Conservation (phyloP, 2,113 vertebrate species). For the Carollia perspicillata region DNA sequence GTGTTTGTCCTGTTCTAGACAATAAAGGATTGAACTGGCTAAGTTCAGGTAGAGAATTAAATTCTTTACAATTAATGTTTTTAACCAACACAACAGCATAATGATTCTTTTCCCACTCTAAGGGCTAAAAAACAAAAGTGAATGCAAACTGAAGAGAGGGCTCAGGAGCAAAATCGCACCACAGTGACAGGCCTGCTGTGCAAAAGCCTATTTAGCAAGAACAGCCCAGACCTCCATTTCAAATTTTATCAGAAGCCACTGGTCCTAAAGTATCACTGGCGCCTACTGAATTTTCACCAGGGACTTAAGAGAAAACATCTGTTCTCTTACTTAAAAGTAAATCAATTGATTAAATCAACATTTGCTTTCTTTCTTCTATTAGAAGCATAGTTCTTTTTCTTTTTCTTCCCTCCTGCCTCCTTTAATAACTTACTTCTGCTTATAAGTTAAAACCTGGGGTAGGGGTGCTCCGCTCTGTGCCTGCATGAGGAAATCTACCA, state of each 20-base stretch:
- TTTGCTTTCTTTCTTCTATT: conserved; percentile 78
- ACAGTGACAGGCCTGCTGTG: conserved; percentile 60
- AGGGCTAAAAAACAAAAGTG: neutral
- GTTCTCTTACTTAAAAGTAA: conserved; percentile 81
- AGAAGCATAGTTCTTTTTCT: conserved; percentile 72
- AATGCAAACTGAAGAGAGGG: conserved; percentile 38
- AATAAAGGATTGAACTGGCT: neutral
- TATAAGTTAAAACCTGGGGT: conserved; percentile 70
- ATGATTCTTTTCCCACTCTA: neutral
- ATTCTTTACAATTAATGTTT: neutral
- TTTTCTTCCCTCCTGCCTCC: conserved; percentile 72
- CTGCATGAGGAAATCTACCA: conserved; percentile 62
- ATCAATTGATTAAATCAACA: conserved; percentile 82
- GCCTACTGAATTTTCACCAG: conserved; percentile 83
- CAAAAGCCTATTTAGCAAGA: conserved; percentile 73
- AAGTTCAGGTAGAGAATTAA: neutral
- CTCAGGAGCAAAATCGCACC: conserved; percentile 40
- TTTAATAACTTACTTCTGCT: conserved; percentile 77
- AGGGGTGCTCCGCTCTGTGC: conserved; percentile 68
- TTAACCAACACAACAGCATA: neutral
- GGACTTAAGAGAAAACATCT: conserved; percentile 82
- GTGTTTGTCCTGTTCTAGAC: neutral
- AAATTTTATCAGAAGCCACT: conserved; percentile 83
- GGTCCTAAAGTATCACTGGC: conserved; percentile 78
- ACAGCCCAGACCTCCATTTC: conserved; percentile 76